phyloP scores from a whole-genome alignment of 2,113 vertebrate genomes.

The Sphyrna mokarran region DNA sequence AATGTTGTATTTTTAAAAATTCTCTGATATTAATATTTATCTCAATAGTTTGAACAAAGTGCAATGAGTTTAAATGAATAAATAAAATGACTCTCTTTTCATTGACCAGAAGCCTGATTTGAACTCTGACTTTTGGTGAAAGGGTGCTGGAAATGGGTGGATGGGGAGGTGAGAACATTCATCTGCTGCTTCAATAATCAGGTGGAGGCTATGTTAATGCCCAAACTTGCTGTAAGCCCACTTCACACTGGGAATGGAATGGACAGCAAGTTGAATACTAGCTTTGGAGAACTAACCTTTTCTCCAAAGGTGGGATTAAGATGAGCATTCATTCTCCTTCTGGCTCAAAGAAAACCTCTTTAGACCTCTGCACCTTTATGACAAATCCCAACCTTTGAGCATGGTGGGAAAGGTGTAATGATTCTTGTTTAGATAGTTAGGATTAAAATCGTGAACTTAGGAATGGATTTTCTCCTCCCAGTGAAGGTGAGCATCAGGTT shows the following conservation, averaged over 20 bases:
- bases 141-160: neutral
- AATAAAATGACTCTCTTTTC: neutral
- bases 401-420: neutral
- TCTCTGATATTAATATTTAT: no score
- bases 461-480: no score
- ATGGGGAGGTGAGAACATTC: neutral
- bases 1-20: no score
- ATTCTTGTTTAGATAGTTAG: neutral
- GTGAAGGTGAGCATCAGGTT: no score
- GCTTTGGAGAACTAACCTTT: neutral
- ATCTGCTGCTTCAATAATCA: neutral
- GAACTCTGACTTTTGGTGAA: neutral
- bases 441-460: neutral
- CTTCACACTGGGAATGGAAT: neutral
- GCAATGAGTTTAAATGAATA: no score
- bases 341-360: neutral
- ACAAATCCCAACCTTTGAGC: neutral
- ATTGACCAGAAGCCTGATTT: neutral
- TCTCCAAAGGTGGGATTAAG: neutral
- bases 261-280: neutral
- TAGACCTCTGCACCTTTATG: neutral
- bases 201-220: neutral
- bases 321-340: neutral
- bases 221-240: neutral
- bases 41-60: no score